Evolutionary conservation across 2,797 vertebrate species (phyloP).

Genomic region (Pelodytes ibericus): DNA sequence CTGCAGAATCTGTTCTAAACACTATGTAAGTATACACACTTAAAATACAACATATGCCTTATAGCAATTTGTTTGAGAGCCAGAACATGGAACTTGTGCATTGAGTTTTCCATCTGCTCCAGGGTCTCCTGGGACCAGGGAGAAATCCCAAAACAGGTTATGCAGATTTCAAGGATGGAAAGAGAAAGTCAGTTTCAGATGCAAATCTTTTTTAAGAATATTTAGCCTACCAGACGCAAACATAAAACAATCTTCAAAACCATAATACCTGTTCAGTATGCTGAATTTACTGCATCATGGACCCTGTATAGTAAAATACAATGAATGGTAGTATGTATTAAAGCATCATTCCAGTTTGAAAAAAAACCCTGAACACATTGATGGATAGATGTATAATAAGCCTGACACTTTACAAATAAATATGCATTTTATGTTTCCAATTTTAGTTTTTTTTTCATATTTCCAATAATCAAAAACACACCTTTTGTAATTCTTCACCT

Average conservation of each 20-base stretch:
- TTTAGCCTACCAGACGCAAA: neutral
- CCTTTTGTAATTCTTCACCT: too few species aligned
- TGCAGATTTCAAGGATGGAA: slow-evolving; percentile 3
- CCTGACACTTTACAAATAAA: too few species aligned
- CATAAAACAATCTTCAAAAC: neutral
- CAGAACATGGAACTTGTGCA: neutral
- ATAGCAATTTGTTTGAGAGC: neutral
- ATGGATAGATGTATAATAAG: too few species aligned
- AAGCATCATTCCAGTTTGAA: too few species aligned
- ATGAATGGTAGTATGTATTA: too few species aligned
- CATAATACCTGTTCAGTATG: neutral
- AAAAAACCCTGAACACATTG: too few species aligned
- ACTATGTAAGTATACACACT: neutral
- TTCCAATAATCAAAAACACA: too few species aligned
- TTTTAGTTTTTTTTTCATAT: too few species aligned
- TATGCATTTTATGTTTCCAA: too few species aligned
- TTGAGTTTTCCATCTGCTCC: neutral
- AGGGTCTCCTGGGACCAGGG: neutral
- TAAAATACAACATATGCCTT: neutral
- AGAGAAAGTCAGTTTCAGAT: neutral
- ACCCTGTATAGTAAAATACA: too few species aligned
- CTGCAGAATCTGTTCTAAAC: neutral
- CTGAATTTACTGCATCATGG: neutral
- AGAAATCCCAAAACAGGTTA: neutral
- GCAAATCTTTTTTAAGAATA: neutral